phyloP scores from a whole-genome alignment of 2,797 vertebrate species.

The Buceros bicornis region DNA sequence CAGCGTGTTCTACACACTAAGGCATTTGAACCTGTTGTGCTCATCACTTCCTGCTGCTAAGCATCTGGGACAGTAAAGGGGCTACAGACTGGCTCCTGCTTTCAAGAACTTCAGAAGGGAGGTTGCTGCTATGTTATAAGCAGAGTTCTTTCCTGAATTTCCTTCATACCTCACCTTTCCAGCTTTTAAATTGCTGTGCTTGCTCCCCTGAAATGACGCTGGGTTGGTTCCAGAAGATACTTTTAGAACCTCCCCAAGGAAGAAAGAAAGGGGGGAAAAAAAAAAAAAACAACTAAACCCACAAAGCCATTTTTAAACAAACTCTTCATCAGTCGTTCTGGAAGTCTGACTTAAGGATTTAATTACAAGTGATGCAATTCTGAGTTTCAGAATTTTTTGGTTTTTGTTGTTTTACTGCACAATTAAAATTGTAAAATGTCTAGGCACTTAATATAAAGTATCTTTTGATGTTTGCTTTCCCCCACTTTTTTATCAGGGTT shows the following conservation, averaged over 20 bases:
- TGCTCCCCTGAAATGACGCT: background rate
- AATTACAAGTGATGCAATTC: background rate
- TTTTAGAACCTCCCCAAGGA: background rate
- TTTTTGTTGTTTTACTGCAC: no score
- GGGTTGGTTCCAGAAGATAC: background rate
- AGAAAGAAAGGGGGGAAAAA: background rate
- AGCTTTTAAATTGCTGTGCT: background rate
- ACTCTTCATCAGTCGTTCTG: background rate
- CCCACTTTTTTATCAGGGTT: no score
- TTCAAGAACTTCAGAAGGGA: background rate
- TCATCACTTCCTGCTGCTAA: background rate
- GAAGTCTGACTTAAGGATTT: background rate
- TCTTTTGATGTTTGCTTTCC: no score
- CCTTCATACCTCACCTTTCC: background rate
- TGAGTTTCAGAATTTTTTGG: background rate
- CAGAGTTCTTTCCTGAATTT: background rate
- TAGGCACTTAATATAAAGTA: no score
- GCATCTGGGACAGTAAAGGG: background rate
- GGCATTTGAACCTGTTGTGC: background rate
- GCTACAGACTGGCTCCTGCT: background rate
- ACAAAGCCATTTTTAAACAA: background rate
- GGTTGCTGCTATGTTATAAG: background rate
- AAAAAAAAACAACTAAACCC: background rate
- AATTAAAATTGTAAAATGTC: no score
- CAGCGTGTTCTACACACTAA: background rate